Evolutionary conservation across 2,797 vertebrate genomes (phyloP).

Genomic region (Eulemur mongoz): DNA sequence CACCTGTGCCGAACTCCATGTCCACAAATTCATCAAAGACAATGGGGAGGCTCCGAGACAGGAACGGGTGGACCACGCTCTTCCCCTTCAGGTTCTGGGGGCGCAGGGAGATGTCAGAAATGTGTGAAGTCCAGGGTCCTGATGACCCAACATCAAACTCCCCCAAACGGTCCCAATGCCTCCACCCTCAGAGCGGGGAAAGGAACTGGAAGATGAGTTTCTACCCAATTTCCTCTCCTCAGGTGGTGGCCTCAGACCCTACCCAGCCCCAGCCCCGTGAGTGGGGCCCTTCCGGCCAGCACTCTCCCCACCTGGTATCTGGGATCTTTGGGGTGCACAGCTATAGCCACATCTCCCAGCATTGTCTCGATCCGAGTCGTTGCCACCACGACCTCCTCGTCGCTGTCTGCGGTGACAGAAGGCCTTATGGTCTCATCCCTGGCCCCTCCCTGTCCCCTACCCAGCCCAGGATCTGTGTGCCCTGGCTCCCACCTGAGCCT

Average conservation of each 20-base stretch:
- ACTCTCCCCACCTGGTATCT: conserved; percentile 88
- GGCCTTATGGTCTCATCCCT: not conserved
- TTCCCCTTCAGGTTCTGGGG: conserved; percentile 90
- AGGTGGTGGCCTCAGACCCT: not conserved
- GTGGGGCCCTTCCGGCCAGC: not conserved
- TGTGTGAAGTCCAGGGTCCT: not conserved
- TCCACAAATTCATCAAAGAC: conserved; percentile 95
- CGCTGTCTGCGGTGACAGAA: conserved; percentile 74
- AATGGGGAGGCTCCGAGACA: conserved; percentile 90
- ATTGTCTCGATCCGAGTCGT: conserved; percentile 96
- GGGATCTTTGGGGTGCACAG: conserved; percentile 91
- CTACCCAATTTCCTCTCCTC: too few relatives aligned
- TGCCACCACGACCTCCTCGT: conserved; percentile 93
- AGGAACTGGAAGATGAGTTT: not conserved
- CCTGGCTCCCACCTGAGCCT: conserved; percentile 86
- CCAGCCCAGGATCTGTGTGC: not conserved
- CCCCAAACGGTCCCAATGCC: not conserved
- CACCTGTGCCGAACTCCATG: conserved; percentile 94
- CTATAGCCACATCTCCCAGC: conserved; percentile 93
- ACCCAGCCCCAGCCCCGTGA: rapidly evolving
- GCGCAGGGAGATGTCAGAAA: not conserved
- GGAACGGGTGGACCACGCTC: conserved; percentile 90
- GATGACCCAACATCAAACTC: not conserved
- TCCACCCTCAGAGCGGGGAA: not conserved
- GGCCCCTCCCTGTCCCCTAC: too few relatives aligned